Evolutionary conservation across 2,888 invertebrate genomes (phyloP), one percentile per base, ranked within the genome.

Genomic region (Oscheius onirici): DNA sequence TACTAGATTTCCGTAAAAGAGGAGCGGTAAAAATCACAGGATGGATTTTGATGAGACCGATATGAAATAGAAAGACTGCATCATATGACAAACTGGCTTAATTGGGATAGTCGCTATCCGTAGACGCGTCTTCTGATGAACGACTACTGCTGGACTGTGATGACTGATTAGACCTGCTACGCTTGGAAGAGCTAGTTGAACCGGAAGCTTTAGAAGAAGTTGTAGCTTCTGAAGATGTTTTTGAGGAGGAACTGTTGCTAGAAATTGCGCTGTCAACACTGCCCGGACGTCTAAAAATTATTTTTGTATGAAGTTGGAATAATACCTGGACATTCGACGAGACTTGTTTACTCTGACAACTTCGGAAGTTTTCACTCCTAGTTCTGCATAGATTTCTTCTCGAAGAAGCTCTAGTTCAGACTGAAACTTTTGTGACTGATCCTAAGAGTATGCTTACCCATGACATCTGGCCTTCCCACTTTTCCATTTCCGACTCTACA

Each of bases 401-500:
- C 51, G 20, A 1, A 69, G 43, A 15, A 43, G 11, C 20, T 69
- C 60, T 20, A 69, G 24, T 20, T 69, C 34, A 1, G 51, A 17
- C 69, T 69, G 24, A 46, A 69, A 49, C 6, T 24, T 24, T 26
- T 17, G 20, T 60, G 44, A 58, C 24, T 13, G 51, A n/a, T n/a
- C n/a, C n/a, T n/a, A n/a, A 13, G 13, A 52, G 24, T 41, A 2
- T 20, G 57, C 57, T 41, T 43, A 77, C 77, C 75, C 76, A 74
- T 41, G 74, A 41, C 24, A 78, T 34, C 24, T 66, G 40, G 28
- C 73, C 71, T 3, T 73, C 74, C 24, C 71, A 58, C 0, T 57
- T 67, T 40, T 76, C 76, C 74, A 78, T 78, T n/a, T 78, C 69
- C 1, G 51, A 52, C 40, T 69, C 58, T 22, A 60, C 60, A n/a